phyloP scores from a whole-genome alignment of 2,797 vertebrate genomes.

The Malacoraja senta region DNA sequence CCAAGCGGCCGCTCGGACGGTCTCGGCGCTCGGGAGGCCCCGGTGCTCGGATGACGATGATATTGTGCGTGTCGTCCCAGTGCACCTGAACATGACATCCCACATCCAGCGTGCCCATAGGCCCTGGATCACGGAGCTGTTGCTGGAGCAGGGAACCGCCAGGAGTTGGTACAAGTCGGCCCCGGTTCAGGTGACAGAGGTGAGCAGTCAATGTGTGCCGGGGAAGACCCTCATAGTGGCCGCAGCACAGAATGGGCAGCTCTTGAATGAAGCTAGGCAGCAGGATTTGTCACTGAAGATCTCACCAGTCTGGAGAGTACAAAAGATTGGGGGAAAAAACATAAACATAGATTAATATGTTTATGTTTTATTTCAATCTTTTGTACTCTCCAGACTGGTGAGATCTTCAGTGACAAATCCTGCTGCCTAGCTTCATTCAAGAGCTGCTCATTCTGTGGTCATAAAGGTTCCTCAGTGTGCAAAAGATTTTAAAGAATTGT shows the following conservation, averaged over 20 bases:
- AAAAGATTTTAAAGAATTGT: no score
- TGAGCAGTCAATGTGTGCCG: background rate
- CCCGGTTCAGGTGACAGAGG: conserved; percentile 9
- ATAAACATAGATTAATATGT: no score
- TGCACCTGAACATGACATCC: background rate
- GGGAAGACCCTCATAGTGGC: background rate
- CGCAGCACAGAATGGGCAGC: background rate
- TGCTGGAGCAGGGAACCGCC: background rate
- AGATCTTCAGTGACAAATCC: background rate
- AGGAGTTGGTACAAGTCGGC: background rate
- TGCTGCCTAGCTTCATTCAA: background rate
- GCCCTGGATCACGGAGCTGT: conserved; percentile 6
- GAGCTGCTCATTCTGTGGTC: background rate
- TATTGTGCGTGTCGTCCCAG: background rate
- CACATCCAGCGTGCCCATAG: no score
- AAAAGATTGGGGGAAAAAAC: background rate
- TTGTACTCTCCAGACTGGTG: background rate
- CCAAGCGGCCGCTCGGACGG: no score
- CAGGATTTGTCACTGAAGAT: background rate
- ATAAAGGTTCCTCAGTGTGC: no score
- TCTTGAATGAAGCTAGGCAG: background rate
- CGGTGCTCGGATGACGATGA: no score
- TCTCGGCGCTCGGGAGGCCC: no score
- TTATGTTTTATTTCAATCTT: no score
- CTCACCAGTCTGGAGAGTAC: background rate